Evolutionary conservation across 2,113 vertebrate species (phyloP).

Genomic region (Otis tarda): DNA sequence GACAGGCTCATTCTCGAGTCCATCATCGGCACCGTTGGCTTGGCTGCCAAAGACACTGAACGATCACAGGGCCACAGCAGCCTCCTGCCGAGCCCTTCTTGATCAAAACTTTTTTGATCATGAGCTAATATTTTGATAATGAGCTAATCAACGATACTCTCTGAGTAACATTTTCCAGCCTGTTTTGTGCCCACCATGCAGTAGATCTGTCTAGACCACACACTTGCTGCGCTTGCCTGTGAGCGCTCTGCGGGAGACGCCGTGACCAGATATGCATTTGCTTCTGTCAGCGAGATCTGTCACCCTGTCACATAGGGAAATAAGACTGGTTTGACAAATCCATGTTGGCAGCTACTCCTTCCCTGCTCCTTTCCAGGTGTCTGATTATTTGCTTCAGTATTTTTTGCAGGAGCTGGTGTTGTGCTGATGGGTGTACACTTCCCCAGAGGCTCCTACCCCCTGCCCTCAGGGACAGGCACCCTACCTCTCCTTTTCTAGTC

Average conservation of each 20-base stretch:
- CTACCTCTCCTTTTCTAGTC: background rate
- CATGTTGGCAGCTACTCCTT: conserved; percentile 10
- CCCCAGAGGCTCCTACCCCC: background rate
- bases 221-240: background rate
- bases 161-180: background rate
- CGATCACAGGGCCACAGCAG: background rate
- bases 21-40: rapidly evolving
- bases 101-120: conserved; percentile 28
- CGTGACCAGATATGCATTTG: conserved; percentile 53
- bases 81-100: background rate
- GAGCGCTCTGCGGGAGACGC: background rate
- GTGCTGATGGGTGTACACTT: background rate
- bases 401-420: background rate
- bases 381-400: background rate
- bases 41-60: background rate
- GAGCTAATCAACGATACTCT: background rate
- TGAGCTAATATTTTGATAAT: conserved; percentile 31
- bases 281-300: conserved; percentile 51
- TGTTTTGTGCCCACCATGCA: background rate
- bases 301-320: conserved; percentile 52
- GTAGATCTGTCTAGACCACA: conserved; percentile 53
- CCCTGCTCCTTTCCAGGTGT: conserved; percentile 37
- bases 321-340: conserved; percentile 31
- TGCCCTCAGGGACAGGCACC: background rate
- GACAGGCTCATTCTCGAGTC: background rate